phyloP scores from a whole-genome alignment of 1,140 invertebrate species.

The Propsilocerus akamusi region DNA sequence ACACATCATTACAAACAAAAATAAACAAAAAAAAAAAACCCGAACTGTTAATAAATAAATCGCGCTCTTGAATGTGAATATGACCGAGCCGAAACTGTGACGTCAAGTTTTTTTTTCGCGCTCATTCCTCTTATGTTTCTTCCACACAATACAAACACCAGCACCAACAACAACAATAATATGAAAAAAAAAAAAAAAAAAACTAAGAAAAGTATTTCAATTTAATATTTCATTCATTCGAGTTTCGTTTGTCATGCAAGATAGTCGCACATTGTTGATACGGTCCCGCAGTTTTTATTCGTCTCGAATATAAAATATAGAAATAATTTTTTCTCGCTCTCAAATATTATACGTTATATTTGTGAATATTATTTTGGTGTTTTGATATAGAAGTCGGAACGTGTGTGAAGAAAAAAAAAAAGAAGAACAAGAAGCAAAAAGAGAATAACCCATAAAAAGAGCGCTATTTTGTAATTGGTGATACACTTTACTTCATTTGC shows the following conservation, averaged over 20 bases:
- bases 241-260: neutral
- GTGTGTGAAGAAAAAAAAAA: neutral
- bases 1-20: neutral
- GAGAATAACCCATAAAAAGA: neutral
- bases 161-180: too few relatives aligned
- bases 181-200: neutral
- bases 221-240: neutral
- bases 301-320: neutral
- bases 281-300: neutral
- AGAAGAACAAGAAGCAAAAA: neutral
- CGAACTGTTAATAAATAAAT: neutral
- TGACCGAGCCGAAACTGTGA: neutral
- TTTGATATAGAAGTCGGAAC: too few relatives aligned
- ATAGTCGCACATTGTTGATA: neutral
- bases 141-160: too few relatives aligned
- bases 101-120: neutral
- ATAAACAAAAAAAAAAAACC: neutral
- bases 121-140: neutral
- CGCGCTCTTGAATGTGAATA: neutral
- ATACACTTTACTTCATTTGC: neutral
- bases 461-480: neutral
- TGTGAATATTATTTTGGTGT: too few relatives aligned
- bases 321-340: too few relatives aligned
- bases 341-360: too few relatives aligned
- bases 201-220: neutral